Percentiles rank a stretch among this genome's conserved stretches.
phyloP scores from a whole-genome alignment of 2,888 invertebrate genomes.

The Argyresthia albistria region DNA sequence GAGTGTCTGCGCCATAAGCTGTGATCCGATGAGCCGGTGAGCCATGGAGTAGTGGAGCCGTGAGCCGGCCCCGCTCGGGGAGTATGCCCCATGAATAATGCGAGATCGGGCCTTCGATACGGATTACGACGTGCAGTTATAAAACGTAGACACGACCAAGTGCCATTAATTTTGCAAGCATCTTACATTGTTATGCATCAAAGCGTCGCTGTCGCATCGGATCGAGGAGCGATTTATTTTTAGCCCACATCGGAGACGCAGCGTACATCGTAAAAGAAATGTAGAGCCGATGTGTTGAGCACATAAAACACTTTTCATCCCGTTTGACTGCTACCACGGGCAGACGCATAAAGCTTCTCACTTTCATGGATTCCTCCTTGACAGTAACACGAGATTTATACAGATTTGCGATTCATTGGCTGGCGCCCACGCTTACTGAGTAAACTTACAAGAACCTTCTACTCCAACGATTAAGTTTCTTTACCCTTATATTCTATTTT shows the following conservation, averaged over 20 bases:
- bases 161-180: constrained; percentile 5
- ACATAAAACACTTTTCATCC: not conserved
- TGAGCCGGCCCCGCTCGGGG: not conserved
- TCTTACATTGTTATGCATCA: constrained; percentile 4
- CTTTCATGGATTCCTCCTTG: not conserved
- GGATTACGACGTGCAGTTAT: constrained; percentile 6
- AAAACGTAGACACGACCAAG: constrained; percentile 4
- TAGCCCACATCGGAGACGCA: not conserved
- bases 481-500: too few species aligned
- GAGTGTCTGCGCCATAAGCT: constrained; percentile 1
- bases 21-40: not conserved
- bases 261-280: not conserved
- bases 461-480: too few species aligned
- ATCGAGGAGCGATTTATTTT: constrained; percentile 2
- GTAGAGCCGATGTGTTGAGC: not conserved
- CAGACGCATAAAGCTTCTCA: not conserved
- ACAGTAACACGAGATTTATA: constrained; percentile 6
- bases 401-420: constrained; percentile 4
- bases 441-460: too few species aligned
- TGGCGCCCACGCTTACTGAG: not conserved
- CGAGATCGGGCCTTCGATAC: constrained; percentile 5
- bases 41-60: not conserved
- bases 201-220: not conserved
- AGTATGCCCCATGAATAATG: constrained; percentile 5
- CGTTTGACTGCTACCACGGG: not conserved